Base-by-base conservation (phyloP, 2,888 invertebrate genomes). In the Stratiomys singularior region DNA sequence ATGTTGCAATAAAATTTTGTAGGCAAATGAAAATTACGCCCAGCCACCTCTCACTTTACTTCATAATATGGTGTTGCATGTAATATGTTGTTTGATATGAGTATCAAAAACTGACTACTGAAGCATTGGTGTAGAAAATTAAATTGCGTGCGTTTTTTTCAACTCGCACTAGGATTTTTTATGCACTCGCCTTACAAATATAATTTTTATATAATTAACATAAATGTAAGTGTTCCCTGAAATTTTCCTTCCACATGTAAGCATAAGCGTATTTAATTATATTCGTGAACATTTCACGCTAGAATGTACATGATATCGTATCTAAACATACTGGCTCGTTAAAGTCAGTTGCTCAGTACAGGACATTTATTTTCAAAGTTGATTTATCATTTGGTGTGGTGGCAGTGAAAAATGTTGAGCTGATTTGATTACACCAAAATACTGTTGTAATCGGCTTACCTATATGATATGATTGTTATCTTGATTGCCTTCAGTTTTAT, bases 191-290 rank as follows among this genome's bases (percentile, higher is more conserved):
- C 15, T 64, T 15, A 46, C 4, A 71, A 71, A 47, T 52, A 47
- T 37, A 18, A 67, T n/a, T 15, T 25, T 21, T 5, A 3, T 64
- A n/a, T 71, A 71, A 71, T 71, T 71, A 71, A 71, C 71, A 44
- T 67, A 44, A 44, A 13, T 46, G 67, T 44, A 27, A 52, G 64
- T 64, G 27, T 64, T 27, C 25, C 25, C 37, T 52, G 9, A 23
- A 44, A 9, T 71, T 47, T 47, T 71, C 23, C 1, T 47, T 25
- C 27, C 15, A 27, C 27, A 25, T 52, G 52, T 52, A 47, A 47
- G 46, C 27, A 47, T 47, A 47, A 13, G 30, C 64, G 46, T 71
- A 47, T 71, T 27, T 46, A 46, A 71, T 71, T 18, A 2, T 52
- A 27, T 47, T 27, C 11, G 11, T 71, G 47, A 18, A 27, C 27